These are phyloP conservation scores for Artemisiospiza belli DNA, from an alignment of 2,113 vertebrate genomes.

Conservation along the genomic window DNA sequence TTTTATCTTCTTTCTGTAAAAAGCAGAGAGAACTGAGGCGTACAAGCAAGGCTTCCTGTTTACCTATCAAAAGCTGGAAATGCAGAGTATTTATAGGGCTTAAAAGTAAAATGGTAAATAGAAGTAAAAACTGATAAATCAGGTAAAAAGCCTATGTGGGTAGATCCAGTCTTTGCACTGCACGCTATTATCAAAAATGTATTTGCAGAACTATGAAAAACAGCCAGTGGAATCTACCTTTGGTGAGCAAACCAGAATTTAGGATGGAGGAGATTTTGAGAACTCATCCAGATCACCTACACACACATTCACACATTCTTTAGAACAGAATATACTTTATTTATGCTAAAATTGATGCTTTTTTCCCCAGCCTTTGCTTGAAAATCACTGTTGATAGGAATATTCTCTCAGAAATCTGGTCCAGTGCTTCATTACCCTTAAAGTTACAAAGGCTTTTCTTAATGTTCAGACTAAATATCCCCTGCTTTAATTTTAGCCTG, in stretches of 20 bases:
- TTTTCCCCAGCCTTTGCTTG: not conserved
- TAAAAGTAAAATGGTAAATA: not conserved
- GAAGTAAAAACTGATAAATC: not conserved
- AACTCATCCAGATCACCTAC: not conserved
- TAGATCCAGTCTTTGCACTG: not conserved
- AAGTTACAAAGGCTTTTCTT: not conserved
- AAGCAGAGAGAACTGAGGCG: not conserved
- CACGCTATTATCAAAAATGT: not conserved
- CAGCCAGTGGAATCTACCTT: not conserved
- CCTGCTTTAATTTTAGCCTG: not conserved
- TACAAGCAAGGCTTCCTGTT: not conserved
- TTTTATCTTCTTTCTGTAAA: slow-evolving; percentile 20
- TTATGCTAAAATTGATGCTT: not conserved
- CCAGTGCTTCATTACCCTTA: not conserved
- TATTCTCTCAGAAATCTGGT: not conserved
- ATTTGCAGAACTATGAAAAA: not conserved
- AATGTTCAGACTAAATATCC: not conserved
- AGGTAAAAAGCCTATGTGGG: not conserved
- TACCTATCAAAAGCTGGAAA: not conserved
- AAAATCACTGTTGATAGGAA: not conserved
- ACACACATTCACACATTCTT: not conserved
- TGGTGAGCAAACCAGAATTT: not conserved
- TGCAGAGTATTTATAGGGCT: not conserved
- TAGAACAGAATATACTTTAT: not conserved
- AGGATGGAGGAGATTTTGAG: not conserved